These are phyloP conservation scores for Masnerella sp. DNA, from an alignment of 2,888 invertebrate species.

Conservation along the genomic window DNA sequence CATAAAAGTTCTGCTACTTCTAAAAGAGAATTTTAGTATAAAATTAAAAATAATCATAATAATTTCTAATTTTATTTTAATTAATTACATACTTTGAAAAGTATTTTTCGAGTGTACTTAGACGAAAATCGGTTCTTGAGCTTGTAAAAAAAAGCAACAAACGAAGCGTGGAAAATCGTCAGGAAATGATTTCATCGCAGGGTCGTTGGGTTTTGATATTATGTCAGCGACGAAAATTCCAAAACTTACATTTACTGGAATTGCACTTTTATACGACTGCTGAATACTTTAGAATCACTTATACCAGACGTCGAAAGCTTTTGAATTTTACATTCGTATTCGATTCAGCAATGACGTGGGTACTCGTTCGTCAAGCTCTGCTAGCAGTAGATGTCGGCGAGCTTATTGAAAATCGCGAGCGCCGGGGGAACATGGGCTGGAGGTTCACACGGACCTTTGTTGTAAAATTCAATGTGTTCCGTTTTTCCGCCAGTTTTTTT, in stretches of 20 bases:
- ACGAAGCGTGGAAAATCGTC: slow-evolving; percentile 20
- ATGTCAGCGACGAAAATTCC: slow-evolving; percentile 48
- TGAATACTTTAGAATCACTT: slow-evolving; percentile 60
- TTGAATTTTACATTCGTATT: slow-evolving; percentile 59
- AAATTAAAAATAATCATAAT: slow-evolving; percentile 30
- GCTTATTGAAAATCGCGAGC: slow-evolving; percentile 57
- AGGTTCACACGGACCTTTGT: slow-evolving; percentile 46
- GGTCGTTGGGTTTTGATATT: slow-evolving; percentile 47
- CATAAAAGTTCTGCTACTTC: slow-evolving; percentile 38
- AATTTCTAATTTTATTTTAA: too few relatives aligned
- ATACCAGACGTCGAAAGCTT: slow-evolving; percentile 59
- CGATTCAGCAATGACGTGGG: slow-evolving; percentile 51
- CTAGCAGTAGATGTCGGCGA: slow-evolving; percentile 37
- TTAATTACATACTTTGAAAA: too few relatives aligned
- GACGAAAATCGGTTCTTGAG: too few relatives aligned
- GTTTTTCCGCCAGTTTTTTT: slow-evolving; percentile 22
- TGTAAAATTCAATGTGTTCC: slow-evolving; percentile 43
- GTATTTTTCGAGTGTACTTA: too few relatives aligned
- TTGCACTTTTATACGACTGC: slow-evolving; percentile 52
- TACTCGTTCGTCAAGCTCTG: slow-evolving; percentile 55
- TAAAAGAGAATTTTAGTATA: slow-evolving; percentile 31
- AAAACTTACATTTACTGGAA: slow-evolving; percentile 56
- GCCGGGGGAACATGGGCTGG: slow-evolving; percentile 25
- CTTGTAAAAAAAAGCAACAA: too few relatives aligned
- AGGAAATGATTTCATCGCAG: slow-evolving; percentile 37